phyloP scores from a whole-genome alignment of 2,888 invertebrate genomes.

The Orchesellides sinensis region DNA sequence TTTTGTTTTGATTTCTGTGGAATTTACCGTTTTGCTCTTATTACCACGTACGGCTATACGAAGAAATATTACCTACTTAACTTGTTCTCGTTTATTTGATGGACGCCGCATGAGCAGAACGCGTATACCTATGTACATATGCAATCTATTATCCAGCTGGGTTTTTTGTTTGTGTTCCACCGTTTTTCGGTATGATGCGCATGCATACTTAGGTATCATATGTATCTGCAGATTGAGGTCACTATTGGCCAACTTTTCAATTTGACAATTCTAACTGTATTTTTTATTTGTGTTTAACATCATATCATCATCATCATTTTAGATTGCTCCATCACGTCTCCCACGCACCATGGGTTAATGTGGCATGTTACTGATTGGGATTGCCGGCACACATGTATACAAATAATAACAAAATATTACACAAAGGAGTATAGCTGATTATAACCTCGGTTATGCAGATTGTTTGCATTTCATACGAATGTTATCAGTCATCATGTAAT shows the following conservation, averaged over 20 bases:
- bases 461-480: neutral
- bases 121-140: neutral
- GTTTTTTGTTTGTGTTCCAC: neutral
- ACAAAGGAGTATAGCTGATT: no score
- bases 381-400: no score
- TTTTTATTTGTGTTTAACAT: neutral
- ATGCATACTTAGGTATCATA: neutral
- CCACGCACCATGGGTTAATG: neutral
- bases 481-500: conserved; percentile 9
- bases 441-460: no score
- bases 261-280: neutral
- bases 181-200: neutral
- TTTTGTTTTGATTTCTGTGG: neutral
- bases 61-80: neutral
- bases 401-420: no score
- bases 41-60: neutral
- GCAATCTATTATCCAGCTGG: neutral
- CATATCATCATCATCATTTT: neutral
- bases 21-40: neutral
- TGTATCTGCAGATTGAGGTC: neutral
- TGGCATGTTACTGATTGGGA: no score
- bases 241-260: no score
- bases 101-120: neutral
- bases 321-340: neutral
- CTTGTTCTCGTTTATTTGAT: neutral